Evolutionary conservation across 2,113 vertebrate genomes (phyloP).

Genomic region (Microtus pennsylvanicus): DNA sequence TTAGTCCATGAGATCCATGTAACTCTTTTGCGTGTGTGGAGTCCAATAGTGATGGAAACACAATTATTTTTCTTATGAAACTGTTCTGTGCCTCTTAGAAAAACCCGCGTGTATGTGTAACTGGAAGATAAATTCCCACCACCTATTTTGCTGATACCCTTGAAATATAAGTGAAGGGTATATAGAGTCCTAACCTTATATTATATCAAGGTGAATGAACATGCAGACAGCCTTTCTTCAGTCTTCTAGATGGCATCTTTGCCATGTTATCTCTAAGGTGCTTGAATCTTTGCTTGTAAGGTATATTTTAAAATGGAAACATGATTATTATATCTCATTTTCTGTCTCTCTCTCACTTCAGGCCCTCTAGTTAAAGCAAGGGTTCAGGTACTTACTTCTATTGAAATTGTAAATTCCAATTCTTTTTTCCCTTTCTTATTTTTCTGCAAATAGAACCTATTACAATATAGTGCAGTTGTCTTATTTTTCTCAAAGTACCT

Average conservation of each 20-base stretch:
- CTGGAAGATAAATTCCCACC: constrained; percentile 31
- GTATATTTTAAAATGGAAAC: constrained; percentile 76
- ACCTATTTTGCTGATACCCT: constrained; percentile 66
- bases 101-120: neutral
- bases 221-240: constrained; percentile 61
- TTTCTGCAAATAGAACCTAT: constrained; percentile 29
- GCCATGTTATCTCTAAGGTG: constrained; percentile 45
- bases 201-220: constrained; percentile 61
- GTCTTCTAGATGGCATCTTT: constrained; percentile 27
- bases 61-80: constrained; percentile 14
- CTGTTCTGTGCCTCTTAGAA: neutral
- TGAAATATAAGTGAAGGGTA: constrained; percentile 69
- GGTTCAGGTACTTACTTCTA: constrained; percentile 47
- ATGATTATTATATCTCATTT: constrained; percentile 77
- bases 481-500: neutral
- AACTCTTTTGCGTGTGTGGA: neutral
- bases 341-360: constrained; percentile 69
- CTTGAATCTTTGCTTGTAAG: constrained; percentile 56
- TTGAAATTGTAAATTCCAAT: constrained; percentile 54
- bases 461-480: neutral
- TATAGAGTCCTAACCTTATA: constrained; percentile 54
- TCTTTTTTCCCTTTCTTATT: neutral
- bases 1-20: no score
- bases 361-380: constrained; percentile 50
- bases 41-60: neutral